phyloP scores from a whole-genome alignment of 2,113 vertebrate genomes.

The Petromus typicus region DNA sequence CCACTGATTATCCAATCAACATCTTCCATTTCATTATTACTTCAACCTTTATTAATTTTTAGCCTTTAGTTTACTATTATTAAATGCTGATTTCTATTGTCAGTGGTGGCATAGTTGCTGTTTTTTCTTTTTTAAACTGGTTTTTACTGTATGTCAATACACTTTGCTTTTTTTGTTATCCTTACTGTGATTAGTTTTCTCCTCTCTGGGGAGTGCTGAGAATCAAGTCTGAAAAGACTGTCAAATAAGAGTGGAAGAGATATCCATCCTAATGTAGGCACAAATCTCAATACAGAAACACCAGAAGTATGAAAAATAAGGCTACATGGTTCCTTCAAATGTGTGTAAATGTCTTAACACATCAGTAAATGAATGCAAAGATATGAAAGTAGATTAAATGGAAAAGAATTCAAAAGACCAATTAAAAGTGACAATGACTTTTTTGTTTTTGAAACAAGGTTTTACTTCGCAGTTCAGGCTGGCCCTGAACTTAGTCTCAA shows the following conservation, averaged over 20 bases:
- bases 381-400: background rate
- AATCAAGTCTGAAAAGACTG: background rate
- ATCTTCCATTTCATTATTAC: background rate
- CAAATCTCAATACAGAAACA: background rate
- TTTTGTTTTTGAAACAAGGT: too few relatives aligned
- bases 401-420: background rate
- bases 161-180: background rate
- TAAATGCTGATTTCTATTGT: background rate
- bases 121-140: background rate
- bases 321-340: background rate
- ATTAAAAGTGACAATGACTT: background rate
- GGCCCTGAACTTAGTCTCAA: too few relatives aligned
- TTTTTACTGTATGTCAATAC: background rate
- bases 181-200: background rate
- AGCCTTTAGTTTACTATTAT: background rate
- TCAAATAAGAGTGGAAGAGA: background rate
- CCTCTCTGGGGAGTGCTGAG: background rate
- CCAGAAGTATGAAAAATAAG: background rate
- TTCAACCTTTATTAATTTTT: background rate
- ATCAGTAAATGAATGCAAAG: background rate
- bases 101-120: background rate
- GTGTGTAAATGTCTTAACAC: background rate
- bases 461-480: too few relatives aligned
- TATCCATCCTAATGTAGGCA: background rate
- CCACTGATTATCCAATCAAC: background rate